Evolutionary conservation across 2,113 vertebrate genomes (phyloP), one percentile per base, ranked within the genome.

Genomic region (Sceloporus undulatus): DNA sequence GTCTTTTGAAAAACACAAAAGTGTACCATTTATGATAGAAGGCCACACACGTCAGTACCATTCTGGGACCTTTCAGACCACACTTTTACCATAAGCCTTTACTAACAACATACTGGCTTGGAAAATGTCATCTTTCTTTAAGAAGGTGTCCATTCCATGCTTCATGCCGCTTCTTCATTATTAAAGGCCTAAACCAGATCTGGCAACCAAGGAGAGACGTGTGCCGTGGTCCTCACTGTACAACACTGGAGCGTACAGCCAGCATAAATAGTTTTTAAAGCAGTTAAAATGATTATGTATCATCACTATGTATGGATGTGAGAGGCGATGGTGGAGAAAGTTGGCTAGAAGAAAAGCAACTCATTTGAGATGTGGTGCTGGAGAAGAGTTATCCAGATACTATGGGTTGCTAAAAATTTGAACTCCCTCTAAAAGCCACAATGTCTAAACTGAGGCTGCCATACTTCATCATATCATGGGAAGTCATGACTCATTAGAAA

Each of bases 11-110:
- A 70, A 82, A 76, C 8, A 34, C 56, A 34, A 42, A 5, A 18
- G 21, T 71, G 52, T 86, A 71, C 54, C 42, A 88, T 83, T 76
- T 52, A 88, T 34, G 62, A 71, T 29, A 71, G 11, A 88, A 54
- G 66, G 59, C 19, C 42, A 87, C 27, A 48, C 18, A 75, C 38
- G 29, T 34, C 21, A 52, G 62, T 82, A 65, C 23, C 59, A 83
- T 3, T 21, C 5, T 25, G 42, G n/a, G n/a, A 77, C 21, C 59
- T 82, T 83, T 71, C 62, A 56, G n/a, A 56, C 7, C 54, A 5
- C 59, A 59, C 21, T 40, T 38, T 74, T 56, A 74, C 38, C 29
- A 82, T 87, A 75, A 82, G 82, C 66, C 73, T 16, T 70, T 25
- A 81, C 6, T 13, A 66, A 29, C 23, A 82, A 65, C 4, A 82